Percentiles rank a stretch among this genome's conserved stretches.
Evolutionary conservation across 2,888 invertebrate genomes (phyloP).

Genomic region (Cheilosia urbana): DNA sequence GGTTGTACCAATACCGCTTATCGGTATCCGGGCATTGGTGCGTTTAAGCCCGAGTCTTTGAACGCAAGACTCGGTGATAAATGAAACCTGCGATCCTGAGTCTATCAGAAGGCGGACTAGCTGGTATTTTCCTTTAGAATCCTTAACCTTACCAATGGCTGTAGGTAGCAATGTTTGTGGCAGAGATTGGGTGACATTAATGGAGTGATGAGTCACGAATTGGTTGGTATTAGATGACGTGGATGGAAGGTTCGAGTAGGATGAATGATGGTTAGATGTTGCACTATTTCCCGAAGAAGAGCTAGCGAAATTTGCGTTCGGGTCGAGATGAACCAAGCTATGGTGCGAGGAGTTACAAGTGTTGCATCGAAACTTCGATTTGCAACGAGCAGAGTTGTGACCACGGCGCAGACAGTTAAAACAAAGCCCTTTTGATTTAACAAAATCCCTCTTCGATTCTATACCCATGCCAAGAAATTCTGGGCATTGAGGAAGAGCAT

Average conservation of each 20-base stretch:
- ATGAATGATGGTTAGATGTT: not conserved
- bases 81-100: conserved; percentile 16
- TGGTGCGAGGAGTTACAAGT: conserved; percentile 32
- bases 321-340: conserved; percentile 19
- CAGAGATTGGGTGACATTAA: not conserved
- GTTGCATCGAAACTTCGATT: not conserved
- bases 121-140: too few relatives aligned
- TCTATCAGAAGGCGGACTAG: not conserved
- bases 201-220: not conserved
- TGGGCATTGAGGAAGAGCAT: conserved; percentile 5
- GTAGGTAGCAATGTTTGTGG: conserved; percentile 19
- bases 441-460: conserved; percentile 10
- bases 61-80: not conserved
- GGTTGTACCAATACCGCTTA: conserved; percentile 16
- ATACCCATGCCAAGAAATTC: conserved; percentile 23
- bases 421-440: conserved; percentile 19
- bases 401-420: not conserved
- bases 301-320: not conserved
- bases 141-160: conserved; percentile 11
- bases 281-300: not conserved
- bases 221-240: not conserved
- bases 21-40: conserved; percentile 2
- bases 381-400: not conserved
- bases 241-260: too few relatives aligned
- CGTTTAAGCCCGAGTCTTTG: not conserved